Evolutionary conservation across 2,888 invertebrate species (phyloP), one percentile per base, ranked within the genome.

Genomic region (Tholera decimalis): DNA sequence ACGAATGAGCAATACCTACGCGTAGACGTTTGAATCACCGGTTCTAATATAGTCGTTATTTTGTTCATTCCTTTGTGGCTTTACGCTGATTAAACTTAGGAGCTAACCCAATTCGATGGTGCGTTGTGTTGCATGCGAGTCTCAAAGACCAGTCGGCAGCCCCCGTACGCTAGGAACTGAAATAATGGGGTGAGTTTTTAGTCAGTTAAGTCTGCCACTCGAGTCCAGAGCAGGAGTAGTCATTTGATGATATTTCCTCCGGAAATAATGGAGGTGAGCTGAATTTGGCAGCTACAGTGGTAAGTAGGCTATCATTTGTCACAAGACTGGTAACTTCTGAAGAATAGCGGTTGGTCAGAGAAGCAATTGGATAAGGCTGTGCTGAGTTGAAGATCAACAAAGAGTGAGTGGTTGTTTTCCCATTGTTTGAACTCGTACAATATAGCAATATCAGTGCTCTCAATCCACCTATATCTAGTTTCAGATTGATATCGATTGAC

Each of bases 1-100:
- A 60, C 72, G 64, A 57, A 44, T 64, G 39, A 71, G 56, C 71
- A 56, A 64, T 64, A 24, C 56, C 30, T 47, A 39, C 41, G 64
- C 43, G 11, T 49, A 39, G 20, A 44, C 39, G 51, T 44, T 54
- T 74, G 77, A 76, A 60, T 74, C 77, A 74, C 26, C 35, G 9
- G n/a, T 60, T 65, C 39, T 56, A 73, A 59, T 46, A 65, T 39
- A 39, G 30, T 43, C 44, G 28, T 60, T 70, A 49, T 46, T 50
- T 69, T 62, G 62, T 58, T 74, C 50, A 76, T 70, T 43, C 47
- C n/a, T 43, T 26, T 35, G 5, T 49, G n/a, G 26, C 30, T 76
- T 28, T 30, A 57, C 30, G 56, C 30, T 65, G 11, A 54, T 59
- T 76, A 46, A 26, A 41, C 15, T 7, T 55, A 13, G 13, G n/a